A percentile compares a stretch with the other conserved stretches of the same genome.
phyloP scores from a whole-genome alignment of 2,888 invertebrate genomes.

The Amblyjoppa fuscipennis region DNA sequence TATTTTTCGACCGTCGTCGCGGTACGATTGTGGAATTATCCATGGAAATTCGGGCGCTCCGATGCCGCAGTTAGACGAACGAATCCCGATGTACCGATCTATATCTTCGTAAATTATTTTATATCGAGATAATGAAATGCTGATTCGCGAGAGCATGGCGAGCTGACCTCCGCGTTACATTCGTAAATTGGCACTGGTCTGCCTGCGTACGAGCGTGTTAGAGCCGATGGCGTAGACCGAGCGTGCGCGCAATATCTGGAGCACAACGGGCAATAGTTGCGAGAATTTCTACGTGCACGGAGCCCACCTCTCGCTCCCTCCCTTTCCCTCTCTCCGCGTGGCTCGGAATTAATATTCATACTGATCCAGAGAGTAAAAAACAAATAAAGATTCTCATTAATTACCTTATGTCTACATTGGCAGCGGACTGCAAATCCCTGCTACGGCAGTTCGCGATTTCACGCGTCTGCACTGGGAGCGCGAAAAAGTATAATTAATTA shows the following conservation, averaged over 20 bases:
- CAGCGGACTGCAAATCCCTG: constrained; percentile 20
- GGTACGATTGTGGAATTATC: constrained; percentile 39
- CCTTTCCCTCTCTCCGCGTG: not conserved
- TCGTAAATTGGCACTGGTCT: not conserved
- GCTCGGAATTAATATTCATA: constrained; percentile 67
- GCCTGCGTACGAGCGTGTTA: constrained; percentile 1
- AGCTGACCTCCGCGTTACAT: constrained; percentile 51
- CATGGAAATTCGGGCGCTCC: not conserved
- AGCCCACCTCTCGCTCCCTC: constrained; percentile 15
- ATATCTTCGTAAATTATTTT: constrained; percentile 49
- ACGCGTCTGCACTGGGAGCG: constrained; percentile 40
- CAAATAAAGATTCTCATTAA: constrained; percentile 27
- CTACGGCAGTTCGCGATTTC: constrained; percentile 58
- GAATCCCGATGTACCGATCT: not conserved
- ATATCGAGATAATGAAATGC: constrained; percentile 54
- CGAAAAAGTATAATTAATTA: constrained; percentile 71
- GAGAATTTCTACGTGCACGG: constrained; percentile 41
- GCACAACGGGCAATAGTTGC: constrained; percentile 53
- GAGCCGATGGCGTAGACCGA: constrained; percentile 28
- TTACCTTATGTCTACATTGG: constrained; percentile 56
- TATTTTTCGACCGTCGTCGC: not conserved
- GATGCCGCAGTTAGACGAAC: not conserved
- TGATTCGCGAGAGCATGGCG: constrained; percentile 51
- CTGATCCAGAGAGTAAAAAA: constrained; percentile 10
- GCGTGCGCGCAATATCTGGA: constrained; percentile 61